Evolutionary conservation across 2,113 vertebrate species (phyloP).

Genomic region (Salvelinus alpinus): DNA sequence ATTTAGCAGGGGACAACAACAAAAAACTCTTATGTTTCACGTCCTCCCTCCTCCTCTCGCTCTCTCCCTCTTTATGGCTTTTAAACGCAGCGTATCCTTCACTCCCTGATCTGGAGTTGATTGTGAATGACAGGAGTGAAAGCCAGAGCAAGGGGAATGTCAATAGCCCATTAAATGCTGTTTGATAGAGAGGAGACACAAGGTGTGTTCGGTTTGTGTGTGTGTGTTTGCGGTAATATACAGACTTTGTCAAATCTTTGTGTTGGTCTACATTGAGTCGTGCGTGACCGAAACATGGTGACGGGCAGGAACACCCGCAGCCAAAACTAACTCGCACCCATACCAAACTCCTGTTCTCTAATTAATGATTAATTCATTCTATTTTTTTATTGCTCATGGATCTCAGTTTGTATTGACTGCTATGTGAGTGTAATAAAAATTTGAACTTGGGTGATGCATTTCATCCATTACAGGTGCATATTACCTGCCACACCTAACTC

Average conservation of each 20-base stretch:
- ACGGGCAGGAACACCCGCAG: too few relatives aligned
- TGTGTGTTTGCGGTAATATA: not conserved
- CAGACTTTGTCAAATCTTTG: too few relatives aligned
- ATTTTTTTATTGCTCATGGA: too few relatives aligned
- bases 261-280: too few relatives aligned
- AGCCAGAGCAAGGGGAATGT: slow-evolving; percentile 33
- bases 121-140: slow-evolving; percentile 39
- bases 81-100: slow-evolving; percentile 25
- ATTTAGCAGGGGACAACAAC: too few relatives aligned
- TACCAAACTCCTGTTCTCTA: too few relatives aligned
- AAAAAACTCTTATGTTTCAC: slow-evolving; percentile 18
- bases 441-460: not conserved
- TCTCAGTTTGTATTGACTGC: too few relatives aligned
- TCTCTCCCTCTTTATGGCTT: slow-evolving; percentile 13
- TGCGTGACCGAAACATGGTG: too few relatives aligned
- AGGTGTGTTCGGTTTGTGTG: not conserved
- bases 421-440: too few relatives aligned
- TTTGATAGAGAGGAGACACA: slow-evolving; percentile 16
- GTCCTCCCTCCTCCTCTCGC: slow-evolving; percentile 11
- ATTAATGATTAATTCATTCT: not conserved
- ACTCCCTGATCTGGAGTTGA: slow-evolving; percentile 26
- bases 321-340: too few relatives aligned
- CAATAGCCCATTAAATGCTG: slow-evolving; percentile 45
- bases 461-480: slow-evolving; percentile 34
- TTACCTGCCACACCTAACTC: slow-evolving; percentile 29